phyloP scores from a whole-genome alignment of 2,888 invertebrate species.

The Candidula unifasciata region DNA sequence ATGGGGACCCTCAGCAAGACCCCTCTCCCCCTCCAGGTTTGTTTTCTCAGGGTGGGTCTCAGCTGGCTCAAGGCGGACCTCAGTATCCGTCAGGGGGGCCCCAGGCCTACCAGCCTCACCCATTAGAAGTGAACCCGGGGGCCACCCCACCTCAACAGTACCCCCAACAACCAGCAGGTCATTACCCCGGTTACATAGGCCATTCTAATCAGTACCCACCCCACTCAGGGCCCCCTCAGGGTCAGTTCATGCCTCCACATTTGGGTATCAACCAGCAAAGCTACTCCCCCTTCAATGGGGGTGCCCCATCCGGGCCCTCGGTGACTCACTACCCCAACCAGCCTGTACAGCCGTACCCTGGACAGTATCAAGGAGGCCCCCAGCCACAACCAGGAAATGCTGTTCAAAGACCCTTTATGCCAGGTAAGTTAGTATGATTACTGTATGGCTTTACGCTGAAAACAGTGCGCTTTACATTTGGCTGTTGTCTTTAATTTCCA shows the following conservation, averaged over 20 bases:
- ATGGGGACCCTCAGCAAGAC: conserved; percentile 16
- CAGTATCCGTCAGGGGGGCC: conserved; percentile 34
- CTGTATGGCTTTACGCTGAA: too few relatives aligned
- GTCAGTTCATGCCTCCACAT: conserved; percentile 29
- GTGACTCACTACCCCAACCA: conserved; percentile 23
- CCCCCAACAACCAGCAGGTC: conserved; percentile 34
- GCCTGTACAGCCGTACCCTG: conserved; percentile 42
- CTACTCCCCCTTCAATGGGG: conserved; percentile 33
- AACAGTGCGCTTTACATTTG: too few relatives aligned
- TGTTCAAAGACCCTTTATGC: conserved; percentile 10
- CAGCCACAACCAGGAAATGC: conserved; percentile 15
- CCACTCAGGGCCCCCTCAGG: conserved; percentile 35
- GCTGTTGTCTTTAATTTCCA: too few relatives aligned
- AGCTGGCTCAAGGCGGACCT: conserved; percentile 17
- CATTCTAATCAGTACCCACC: conserved; percentile 43
- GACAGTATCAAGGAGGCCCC: conserved; percentile 27
- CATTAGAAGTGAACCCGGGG: conserved; percentile 29
- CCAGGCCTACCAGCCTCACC: conserved; percentile 25
- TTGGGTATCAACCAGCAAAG: conserved; percentile 40
- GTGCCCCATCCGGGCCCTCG: conserved; percentile 14
- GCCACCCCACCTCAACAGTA: conserved; percentile 34
- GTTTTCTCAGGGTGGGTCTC: conserved; percentile 2
- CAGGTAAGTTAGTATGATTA: conserved; percentile 13
- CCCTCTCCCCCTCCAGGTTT: neutral
- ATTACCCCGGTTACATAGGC: conserved; percentile 40